phyloP scores from a whole-genome alignment of 2,797 vertebrate species.

The Cheirogaleus major region DNA sequence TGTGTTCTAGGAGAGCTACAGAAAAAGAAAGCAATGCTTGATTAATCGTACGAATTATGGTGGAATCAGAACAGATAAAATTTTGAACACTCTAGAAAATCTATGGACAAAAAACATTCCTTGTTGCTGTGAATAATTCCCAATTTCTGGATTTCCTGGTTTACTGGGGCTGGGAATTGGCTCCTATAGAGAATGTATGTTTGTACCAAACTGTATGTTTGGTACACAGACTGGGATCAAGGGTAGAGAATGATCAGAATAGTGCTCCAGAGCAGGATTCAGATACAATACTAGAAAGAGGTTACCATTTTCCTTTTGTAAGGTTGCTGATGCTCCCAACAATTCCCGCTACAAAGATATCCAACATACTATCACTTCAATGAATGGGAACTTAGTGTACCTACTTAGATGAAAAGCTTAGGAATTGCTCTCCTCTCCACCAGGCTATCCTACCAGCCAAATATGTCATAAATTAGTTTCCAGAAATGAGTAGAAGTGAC shows the following conservation, averaged over 20 bases:
- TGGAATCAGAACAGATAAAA: not conserved
- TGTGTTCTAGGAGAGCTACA: not conserved
- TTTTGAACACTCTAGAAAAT: not conserved
- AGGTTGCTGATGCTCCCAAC: not conserved
- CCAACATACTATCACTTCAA: not conserved
- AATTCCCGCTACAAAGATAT: constrained; percentile 5
- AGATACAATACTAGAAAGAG: not conserved
- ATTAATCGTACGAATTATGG: constrained; percentile 4
- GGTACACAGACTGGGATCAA: not conserved
- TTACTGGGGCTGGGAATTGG: not conserved
- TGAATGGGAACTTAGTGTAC: not conserved
- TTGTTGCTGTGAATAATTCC: constrained; percentile 16
- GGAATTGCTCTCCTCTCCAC: not conserved
- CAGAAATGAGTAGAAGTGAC: not conserved
- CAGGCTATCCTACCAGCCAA: not conserved
- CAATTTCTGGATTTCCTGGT: constrained; percentile 20
- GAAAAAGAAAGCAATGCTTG: constrained; percentile 42
- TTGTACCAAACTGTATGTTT: constrained; percentile 7
- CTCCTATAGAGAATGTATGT: not conserved
- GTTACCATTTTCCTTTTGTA: not conserved
- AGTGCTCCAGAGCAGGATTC: not conserved
- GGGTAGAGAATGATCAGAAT: not conserved
- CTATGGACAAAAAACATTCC: constrained; percentile 40
- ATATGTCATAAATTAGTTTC: not conserved
- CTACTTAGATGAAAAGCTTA: constrained; percentile 10